Base-by-base conservation (phyloP, 2,888 invertebrate genomes). In the Pantelozetes paolii region DNA sequence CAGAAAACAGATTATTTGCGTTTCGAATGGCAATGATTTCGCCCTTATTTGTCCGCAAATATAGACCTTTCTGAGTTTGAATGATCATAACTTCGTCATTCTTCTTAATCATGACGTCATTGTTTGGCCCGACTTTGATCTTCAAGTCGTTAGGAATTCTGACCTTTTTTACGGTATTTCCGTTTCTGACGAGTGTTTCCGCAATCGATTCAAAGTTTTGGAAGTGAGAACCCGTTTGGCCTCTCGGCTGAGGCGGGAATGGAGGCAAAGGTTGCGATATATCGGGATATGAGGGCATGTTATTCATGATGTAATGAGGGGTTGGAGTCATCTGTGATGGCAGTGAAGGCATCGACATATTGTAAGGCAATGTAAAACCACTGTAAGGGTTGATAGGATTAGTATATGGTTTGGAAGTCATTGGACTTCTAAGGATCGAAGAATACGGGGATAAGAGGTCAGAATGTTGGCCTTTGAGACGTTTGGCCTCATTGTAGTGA, bases 11-110 rank as follows among this genome's bases (percentile, higher is more conserved):
- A 76, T 57, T 13, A 76, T 69, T 48, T 74, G 75, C 13, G 79
- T 64, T 64, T 20, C 36, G 32, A 36, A 96, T 94, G 30, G 95
- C 94, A 77, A 96, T 94, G 76, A 96, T 93, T 84, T 94, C 94
- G 36, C 95, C 95, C 78, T 92, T 93, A 81, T 93, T 92, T 62
- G 95, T 84, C 79, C 95, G 91, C 89, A 97, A 92, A 83, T 96
- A 96, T 78, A 96, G 94, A 67, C 96, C 96, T 83, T 95, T 95
- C 0, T 93, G 91, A 9, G 95, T 95, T 82, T 94, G 94, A 50
- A 97, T 85, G 5, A 97, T 93, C 86, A 95, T 90, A 0, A 97
- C 94, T 79, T 93, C 89, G 82, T 96, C 94, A 0, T 96, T 96
- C 0, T 95, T 93, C 81, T 94, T 93, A 71, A 97, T 85, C 20